These are phyloP conservation scores for Aethina tumida DNA, from an alignment of 1,140 invertebrate genomes.

Conservation along the genomic window DNA sequence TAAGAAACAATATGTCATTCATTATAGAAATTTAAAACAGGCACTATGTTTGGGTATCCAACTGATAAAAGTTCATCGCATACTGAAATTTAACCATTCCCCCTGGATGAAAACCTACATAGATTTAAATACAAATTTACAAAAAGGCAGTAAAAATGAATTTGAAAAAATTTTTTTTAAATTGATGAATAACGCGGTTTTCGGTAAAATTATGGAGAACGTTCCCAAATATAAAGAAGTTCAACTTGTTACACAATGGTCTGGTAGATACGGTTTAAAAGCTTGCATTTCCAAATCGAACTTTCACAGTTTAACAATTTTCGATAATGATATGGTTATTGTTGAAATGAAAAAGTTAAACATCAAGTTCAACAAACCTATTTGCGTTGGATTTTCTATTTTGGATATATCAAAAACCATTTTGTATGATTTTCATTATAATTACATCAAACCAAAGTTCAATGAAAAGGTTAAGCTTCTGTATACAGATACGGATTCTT, in stretches of 20 bases:
- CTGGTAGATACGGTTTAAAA: conserved; percentile 12
- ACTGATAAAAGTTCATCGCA: conserved; percentile 29
- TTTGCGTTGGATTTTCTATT: conserved; percentile 34
- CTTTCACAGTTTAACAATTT: too few relatives aligned
- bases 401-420: conserved; percentile 35
- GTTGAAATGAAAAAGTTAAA: too few relatives aligned
- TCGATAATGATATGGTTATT: too few relatives aligned
- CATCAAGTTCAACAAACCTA: conserved; percentile 34
- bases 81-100: conserved; percentile 33
- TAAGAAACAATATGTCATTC: conserved; percentile 33
- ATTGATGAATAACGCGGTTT: conserved; percentile 34
- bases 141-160: conserved; percentile 26
- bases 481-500: conserved; percentile 26
- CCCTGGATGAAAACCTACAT: conserved; percentile 33
- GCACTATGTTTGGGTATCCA: conserved; percentile 27
- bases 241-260: conserved; percentile 10
- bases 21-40: conserved; percentile 31
- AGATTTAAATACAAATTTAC: conserved; percentile 29
- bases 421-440: conserved; percentile 23
- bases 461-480: conserved; percentile 16
- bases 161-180: conserved; percentile 40
- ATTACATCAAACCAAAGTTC: conserved; percentile 16
- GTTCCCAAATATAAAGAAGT: conserved; percentile 5
- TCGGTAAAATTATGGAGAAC: too few relatives aligned
- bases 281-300: conserved; percentile 11